phyloP scores from a whole-genome alignment of 1,140 invertebrate species.

The Steinernema khuongi region DNA sequence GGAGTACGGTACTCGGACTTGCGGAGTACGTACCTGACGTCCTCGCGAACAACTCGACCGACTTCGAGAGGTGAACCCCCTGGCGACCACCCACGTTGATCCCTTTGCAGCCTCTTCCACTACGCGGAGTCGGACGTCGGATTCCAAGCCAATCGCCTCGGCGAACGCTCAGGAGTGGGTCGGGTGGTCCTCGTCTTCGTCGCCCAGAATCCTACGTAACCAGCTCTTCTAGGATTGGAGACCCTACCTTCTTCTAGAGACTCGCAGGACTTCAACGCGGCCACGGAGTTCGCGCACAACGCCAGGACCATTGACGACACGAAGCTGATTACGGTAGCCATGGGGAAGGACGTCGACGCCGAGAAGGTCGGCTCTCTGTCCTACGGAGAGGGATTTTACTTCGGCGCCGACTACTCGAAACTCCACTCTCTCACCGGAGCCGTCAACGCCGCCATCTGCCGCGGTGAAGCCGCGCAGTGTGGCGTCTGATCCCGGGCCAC shows the following conservation, averaged over 20 bases:
- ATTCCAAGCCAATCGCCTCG: conserved; percentile 21
- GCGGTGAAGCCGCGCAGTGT: not conserved
- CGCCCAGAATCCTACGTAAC: conserved; percentile 29
- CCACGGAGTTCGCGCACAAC: conserved; percentile 31
- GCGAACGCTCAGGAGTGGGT: conserved; percentile 29
- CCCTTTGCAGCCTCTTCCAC: conserved; percentile 27
- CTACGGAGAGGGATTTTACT: conserved; percentile 24
- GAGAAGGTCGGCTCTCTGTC: conserved; percentile 19
- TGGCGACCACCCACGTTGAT: not conserved
- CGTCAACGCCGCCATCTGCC: conserved; percentile 19
- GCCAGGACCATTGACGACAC: conserved; percentile 22
- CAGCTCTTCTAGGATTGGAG: not conserved
- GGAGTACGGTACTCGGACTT: conserved; percentile 22
- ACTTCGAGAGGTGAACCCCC: conserved; percentile 26
- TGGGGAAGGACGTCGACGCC: conserved; percentile 18
- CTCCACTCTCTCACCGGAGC: not conserved
- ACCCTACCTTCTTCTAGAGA: conserved; percentile 22
- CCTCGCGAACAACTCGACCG: conserved; percentile 30
- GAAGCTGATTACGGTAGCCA: conserved; percentile 27
- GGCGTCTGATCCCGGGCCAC: not conserved
- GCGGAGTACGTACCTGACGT: conserved; percentile 36
- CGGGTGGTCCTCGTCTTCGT: conserved; percentile 33
- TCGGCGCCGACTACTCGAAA: conserved; percentile 13
- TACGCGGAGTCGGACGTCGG: conserved; percentile 22
- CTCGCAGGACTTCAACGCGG: conserved; percentile 34